These are phyloP conservation scores for Pogonocichla stellata DNA, from an alignment of 2,113 vertebrate species.

Conservation along the genomic window DNA sequence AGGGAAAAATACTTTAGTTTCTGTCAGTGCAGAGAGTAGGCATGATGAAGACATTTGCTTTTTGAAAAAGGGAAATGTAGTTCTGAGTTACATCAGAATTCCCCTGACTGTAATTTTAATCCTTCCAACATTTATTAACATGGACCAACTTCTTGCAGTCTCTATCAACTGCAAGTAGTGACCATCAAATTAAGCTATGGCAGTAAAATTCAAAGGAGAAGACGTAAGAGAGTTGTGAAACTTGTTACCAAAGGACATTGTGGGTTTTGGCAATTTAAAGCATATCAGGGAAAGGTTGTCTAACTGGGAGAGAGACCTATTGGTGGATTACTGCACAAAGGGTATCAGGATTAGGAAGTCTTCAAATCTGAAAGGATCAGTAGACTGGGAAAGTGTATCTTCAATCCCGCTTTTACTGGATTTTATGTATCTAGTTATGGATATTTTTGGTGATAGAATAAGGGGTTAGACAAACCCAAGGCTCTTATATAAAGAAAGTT, in stretches of 20 bases:
- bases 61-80: not conserved
- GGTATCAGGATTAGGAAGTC: not conserved
- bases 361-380: not conserved
- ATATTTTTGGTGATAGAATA: not conserved
- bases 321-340: not conserved
- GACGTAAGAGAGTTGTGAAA: not conserved
- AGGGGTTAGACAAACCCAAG: not conserved
- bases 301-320: not conserved
- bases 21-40: not conserved
- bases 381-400: not conserved
- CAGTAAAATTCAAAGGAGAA: not conserved
- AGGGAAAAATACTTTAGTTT: not conserved
- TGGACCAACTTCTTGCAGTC: not conserved
- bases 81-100: not conserved
- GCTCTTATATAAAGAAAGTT: not conserved
- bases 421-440: not conserved
- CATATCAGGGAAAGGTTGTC: not conserved
- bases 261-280: not conserved
- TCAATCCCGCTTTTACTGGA: not conserved
- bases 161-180: not conserved
- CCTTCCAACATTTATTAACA: not conserved
- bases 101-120: not conserved
- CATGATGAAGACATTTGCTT: not conserved
- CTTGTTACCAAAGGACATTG: not conserved
- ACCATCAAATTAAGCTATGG: not conserved